Percentiles rank a stretch among this genome's conserved stretches.
phyloP scores from a whole-genome alignment of 2,888 invertebrate species.

The Latrodectus elegans region DNA sequence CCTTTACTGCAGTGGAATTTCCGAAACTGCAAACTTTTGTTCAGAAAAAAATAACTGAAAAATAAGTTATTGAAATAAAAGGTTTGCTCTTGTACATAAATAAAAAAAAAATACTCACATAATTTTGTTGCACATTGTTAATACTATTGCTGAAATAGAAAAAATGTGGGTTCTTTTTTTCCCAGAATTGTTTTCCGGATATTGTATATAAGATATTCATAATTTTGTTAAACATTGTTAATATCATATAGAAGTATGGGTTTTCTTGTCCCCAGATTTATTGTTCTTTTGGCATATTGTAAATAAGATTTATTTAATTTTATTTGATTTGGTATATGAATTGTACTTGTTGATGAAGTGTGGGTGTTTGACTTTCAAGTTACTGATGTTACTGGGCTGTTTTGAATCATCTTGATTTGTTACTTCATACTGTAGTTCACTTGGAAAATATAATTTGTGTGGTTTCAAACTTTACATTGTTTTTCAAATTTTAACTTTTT shows the following conservation, averaged over 20 bases:
- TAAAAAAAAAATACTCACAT: neutral
- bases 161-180: slow-evolving; percentile 2
- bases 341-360: neutral
- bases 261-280: neutral
- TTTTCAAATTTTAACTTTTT: no score
- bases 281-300: slow-evolving; percentile 15
- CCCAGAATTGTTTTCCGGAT: slow-evolving; percentile 7
- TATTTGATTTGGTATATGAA: slow-evolving; percentile 11
- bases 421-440: neutral
- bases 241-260: neutral
- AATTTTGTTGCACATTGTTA: slow-evolving; percentile 23
- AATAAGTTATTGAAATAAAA: slow-evolving; percentile 7
- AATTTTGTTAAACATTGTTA: neutral
- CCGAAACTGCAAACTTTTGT: neutral
- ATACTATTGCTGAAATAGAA: slow-evolving; percentile 1
- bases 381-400: neutral
- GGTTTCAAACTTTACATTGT: no score
- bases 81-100: slow-evolving; percentile 26
- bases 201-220: slow-evolving; percentile 32
- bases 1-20: slow-evolving; percentile 35
- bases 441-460: no score
- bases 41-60: neutral
- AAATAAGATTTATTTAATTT: slow-evolving; percentile 32
- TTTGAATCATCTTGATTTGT: neutral
- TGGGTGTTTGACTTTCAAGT: slow-evolving; percentile 3